These are phyloP conservation scores for Zaprionus ornatus DNA, from an alignment of 1,140 invertebrate species.

Conservation along the genomic window DNA sequence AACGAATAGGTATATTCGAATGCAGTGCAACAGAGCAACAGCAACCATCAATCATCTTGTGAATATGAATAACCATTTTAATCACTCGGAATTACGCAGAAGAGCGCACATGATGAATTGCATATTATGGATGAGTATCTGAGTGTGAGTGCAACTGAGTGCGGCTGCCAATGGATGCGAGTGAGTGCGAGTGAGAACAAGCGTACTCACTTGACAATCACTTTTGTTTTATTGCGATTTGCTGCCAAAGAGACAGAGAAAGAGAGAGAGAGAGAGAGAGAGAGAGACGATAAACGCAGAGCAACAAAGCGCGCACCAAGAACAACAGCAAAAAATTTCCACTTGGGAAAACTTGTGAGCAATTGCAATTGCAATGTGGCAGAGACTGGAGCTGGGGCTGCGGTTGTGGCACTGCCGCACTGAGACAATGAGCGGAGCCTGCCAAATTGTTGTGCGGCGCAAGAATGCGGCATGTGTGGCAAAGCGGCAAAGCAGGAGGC, in stretches of 20 bases:
- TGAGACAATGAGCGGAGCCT: slow-evolving; percentile 76
- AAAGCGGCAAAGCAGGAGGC: slow-evolving; percentile 55
- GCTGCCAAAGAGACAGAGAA: slow-evolving; percentile 23
- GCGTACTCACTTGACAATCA: slow-evolving; percentile 80
- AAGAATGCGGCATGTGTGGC: slow-evolving; percentile 64
- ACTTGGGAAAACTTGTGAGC: slow-evolving; percentile 82
- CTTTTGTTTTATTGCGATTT: slow-evolving; percentile 80
- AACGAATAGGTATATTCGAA: slow-evolving; percentile 30
- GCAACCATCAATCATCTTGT: slow-evolving; percentile 68
- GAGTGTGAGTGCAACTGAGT: background rate
- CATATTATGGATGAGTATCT: slow-evolving; percentile 41
- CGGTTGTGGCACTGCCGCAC: slow-evolving; percentile 25
- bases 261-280: slow-evolving; percentile 24
- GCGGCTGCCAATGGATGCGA: background rate
- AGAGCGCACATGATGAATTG: slow-evolving; percentile 81
- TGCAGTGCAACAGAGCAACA: slow-evolving; percentile 1
- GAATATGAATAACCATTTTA: slow-evolving; percentile 75
- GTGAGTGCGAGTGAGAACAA: slow-evolving; percentile 47
- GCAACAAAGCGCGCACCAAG: slow-evolving; percentile 36
- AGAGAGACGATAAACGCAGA: slow-evolving; percentile 27
- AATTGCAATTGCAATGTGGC: slow-evolving; percentile 75
- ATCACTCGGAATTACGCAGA: slow-evolving; percentile 73
- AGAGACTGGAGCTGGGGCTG: slow-evolving; percentile 13
- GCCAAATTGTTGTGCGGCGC: slow-evolving; percentile 81
- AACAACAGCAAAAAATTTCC: slow-evolving; percentile 73